A percentile compares a stretch with the other conserved stretches of the same genome.
phyloP scores from a whole-genome alignment of 2,113 vertebrate genomes.

The Oxyura jamaicensis region DNA sequence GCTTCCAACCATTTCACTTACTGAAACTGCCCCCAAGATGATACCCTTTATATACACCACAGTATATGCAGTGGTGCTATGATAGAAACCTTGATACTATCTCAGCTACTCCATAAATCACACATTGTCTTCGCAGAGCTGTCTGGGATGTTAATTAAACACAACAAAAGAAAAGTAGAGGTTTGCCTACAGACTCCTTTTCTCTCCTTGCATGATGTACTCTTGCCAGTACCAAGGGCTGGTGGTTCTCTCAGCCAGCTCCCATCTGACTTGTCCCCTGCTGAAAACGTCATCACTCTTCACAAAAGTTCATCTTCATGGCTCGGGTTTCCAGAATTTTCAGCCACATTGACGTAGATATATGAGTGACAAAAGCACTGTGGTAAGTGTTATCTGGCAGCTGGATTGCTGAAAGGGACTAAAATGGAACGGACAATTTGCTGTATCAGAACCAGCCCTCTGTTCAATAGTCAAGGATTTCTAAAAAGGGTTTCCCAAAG shows the following conservation, averaged over 20 bases:
- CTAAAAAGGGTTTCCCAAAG: neutral
- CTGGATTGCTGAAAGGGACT: neutral
- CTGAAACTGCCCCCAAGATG: constrained; percentile 32
- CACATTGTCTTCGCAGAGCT: constrained; percentile 28
- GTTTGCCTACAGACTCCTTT: neutral
- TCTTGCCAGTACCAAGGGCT: neutral
- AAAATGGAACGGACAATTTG: neutral
- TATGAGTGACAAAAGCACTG: neutral
- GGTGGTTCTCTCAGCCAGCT: neutral
- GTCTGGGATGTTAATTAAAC: neutral
- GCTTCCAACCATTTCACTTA: constrained; percentile 55
- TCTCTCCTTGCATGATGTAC: neutral
- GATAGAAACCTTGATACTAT: constrained; percentile 54
- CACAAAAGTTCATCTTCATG: neutral
- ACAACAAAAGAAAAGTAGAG: neutral
- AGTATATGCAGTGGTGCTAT: neutral
- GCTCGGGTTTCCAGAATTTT: constrained; percentile 5
- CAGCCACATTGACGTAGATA: neutral
- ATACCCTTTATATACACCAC: constrained; percentile 5
- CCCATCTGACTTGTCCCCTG: neutral
- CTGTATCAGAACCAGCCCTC: neutral
- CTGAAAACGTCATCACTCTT: neutral
- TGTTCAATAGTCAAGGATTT: neutral
- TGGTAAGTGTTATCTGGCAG: constrained; percentile 30
- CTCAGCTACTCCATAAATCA: neutral